Conservation (phyloP, 1,140 invertebrate species). For the Drosophila punjabiensis region DNA sequence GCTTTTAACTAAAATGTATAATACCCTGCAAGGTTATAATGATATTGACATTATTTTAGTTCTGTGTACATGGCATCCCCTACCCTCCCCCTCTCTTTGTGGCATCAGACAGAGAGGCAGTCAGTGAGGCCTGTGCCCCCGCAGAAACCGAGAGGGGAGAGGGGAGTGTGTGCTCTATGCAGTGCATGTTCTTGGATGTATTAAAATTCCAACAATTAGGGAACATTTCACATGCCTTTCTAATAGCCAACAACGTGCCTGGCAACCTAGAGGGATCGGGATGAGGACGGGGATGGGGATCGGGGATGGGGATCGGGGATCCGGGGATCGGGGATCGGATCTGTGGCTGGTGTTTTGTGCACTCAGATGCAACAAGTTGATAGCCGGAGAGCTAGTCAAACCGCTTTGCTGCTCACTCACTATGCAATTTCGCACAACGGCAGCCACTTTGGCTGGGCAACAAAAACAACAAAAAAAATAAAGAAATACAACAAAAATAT, state of each 20-base stretch:
- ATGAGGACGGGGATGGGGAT: background rate
- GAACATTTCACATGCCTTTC: conserved; percentile 83
- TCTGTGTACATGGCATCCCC: background rate
- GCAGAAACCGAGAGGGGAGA: background rate
- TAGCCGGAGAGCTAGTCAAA: conserved; percentile 60
- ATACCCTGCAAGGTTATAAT: background rate
- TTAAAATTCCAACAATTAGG: conserved; percentile 84
- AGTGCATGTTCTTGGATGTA: conserved; percentile 62
- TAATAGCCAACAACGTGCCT: conserved; percentile 76
- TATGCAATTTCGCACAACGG: conserved; percentile 72
- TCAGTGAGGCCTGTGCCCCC: conserved; percentile 7
- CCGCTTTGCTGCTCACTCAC: conserved; percentile 59
- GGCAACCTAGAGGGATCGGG: conserved; percentile 27
- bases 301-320: background rate
- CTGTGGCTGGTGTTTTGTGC: conserved; percentile 26
- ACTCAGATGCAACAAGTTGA: conserved; percentile 69
- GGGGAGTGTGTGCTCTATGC: conserved; percentile 4
- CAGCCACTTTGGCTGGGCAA: conserved; percentile 59
- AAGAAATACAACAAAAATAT: conserved; percentile 11
- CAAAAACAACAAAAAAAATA: conserved; percentile 10
- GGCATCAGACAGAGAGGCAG: conserved; percentile 28
- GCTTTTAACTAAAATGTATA: background rate
- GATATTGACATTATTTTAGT: background rate
- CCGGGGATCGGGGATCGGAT: conserved; percentile 2
- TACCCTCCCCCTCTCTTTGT: background rate